Conservation (phyloP, 2,888 invertebrate genomes). For the Monochamus alternatus region DNA sequence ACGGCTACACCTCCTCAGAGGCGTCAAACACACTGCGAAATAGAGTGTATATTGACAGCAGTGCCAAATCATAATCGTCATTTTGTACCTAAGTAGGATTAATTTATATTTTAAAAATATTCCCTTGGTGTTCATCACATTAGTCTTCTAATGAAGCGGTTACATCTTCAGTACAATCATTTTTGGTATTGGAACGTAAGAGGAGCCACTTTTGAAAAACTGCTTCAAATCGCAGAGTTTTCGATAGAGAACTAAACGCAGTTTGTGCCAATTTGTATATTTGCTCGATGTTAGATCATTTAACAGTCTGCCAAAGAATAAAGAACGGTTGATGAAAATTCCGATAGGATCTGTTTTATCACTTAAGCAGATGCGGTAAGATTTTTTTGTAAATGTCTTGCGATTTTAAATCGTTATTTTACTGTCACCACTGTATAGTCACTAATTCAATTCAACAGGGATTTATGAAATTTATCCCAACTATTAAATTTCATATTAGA, state of each 20-base stretch:
- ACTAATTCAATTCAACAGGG: not conserved
- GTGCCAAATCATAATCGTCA: constrained; percentile 32
- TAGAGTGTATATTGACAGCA: constrained; percentile 71
- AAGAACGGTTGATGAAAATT: not conserved
- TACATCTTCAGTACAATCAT: constrained; percentile 27
- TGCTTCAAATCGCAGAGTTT: constrained; percentile 19
- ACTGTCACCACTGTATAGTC: not conserved
- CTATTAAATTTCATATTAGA: too few species aligned
- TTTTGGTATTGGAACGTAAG: constrained; percentile 15
- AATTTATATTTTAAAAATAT: constrained; percentile 32
- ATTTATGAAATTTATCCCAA: not conserved
- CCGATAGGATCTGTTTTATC: not conserved
- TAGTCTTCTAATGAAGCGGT: constrained; percentile 22
- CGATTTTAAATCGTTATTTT: not conserved
- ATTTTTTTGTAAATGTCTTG: not conserved
- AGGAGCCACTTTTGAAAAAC: constrained; percentile 17
- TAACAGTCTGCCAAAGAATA: constrained; percentile 18
- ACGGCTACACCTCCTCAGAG: constrained; percentile 72
- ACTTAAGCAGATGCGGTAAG: not conserved
- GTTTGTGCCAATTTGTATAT: not conserved
- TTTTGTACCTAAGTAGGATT: constrained; percentile 13
- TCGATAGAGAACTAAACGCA: constrained; percentile 1
- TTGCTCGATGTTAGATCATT: not conserved
- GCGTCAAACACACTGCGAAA: constrained; percentile 70
- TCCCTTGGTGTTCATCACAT: constrained; percentile 46